These are phyloP conservation scores for Netelia inedita DNA, from an alignment of 2,888 invertebrate genomes.

Conservation along the genomic window DNA sequence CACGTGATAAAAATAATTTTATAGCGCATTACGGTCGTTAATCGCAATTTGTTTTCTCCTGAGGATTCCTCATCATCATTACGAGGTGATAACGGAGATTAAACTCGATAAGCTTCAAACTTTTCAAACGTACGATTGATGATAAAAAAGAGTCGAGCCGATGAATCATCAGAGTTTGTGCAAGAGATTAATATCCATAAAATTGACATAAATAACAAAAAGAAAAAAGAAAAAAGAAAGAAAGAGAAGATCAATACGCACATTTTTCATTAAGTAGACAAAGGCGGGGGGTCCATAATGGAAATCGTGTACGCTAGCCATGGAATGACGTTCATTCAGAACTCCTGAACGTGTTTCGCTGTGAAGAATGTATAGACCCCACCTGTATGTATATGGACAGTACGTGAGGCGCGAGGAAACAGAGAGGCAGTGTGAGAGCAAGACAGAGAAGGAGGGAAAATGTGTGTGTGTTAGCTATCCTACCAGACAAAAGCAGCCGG, in stretches of 20 bases:
- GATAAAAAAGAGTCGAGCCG: background rate
- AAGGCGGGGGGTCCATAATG: constrained; percentile 18
- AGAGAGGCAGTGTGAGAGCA: background rate
- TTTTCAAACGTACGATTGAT: background rate
- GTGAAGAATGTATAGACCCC: constrained; percentile 53
- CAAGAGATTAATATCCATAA: background rate
- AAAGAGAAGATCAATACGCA: background rate
- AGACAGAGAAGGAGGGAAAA: background rate
- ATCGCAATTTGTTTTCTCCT: too few relatives aligned
- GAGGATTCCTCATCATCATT: too few relatives aligned
- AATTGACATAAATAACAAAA: background rate
- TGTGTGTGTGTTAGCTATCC: constrained; percentile 43
- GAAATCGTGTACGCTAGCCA: constrained; percentile 22
- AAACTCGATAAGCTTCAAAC: too few relatives aligned
- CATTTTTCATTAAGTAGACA: constrained; percentile 33
- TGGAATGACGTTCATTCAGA: constrained; percentile 44
- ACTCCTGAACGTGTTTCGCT: constrained; percentile 34
- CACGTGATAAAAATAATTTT: too few relatives aligned
- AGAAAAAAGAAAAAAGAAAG: background rate
- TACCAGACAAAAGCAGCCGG: constrained; percentile 68
- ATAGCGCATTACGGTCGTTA: too few relatives aligned
- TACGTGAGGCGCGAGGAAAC: constrained; percentile 17
- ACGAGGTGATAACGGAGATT: too few relatives aligned
- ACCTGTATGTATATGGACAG: constrained; percentile 23
- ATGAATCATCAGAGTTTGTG: background rate